phyloP scores from a whole-genome alignment of 2,113 vertebrate genomes.

The Pollimyrus isidori region DNA sequence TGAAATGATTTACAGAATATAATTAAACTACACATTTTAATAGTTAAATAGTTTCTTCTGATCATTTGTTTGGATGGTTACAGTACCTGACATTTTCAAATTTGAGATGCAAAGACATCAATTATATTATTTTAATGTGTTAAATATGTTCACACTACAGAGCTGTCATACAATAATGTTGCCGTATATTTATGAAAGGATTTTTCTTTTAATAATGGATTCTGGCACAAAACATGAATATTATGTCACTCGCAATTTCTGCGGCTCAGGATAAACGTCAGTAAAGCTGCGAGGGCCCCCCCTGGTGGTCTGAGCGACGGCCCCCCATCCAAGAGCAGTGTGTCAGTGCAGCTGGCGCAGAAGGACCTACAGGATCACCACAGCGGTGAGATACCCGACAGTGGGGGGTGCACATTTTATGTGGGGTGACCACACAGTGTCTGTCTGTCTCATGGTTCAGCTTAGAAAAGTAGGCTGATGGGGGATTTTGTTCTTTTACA shows the following conservation, averaged over 20 bases:
- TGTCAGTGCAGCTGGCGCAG: conserved; percentile 41
- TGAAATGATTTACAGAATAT: not conserved
- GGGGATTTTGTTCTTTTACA: not conserved
- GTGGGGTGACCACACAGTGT: not conserved
- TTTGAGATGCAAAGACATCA: not conserved
- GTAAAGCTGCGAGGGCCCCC: conserved; percentile 45
- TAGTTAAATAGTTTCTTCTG: not conserved
- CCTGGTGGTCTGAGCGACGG: conserved; percentile 50
- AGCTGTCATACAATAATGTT: not conserved
- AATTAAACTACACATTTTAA: not conserved
- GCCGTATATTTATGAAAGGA: not conserved
- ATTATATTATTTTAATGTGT: not conserved
- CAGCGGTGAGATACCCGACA: conserved; percentile 38
- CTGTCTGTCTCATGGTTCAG: not conserved
- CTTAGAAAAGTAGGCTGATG: not conserved
- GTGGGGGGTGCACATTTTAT: too few relatives aligned
- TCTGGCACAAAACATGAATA: not conserved
- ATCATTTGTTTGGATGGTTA: not conserved
- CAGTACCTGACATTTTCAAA: not conserved
- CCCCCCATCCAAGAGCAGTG: conserved; percentile 40
- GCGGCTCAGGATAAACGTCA: conserved; percentile 57
- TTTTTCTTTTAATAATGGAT: not conserved
- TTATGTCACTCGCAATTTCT: not conserved
- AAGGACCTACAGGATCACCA: conserved; percentile 62
- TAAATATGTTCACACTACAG: not conserved